phyloP scores from a whole-genome alignment of 2,888 invertebrate species.

The Hypercompe scribonia region DNA sequence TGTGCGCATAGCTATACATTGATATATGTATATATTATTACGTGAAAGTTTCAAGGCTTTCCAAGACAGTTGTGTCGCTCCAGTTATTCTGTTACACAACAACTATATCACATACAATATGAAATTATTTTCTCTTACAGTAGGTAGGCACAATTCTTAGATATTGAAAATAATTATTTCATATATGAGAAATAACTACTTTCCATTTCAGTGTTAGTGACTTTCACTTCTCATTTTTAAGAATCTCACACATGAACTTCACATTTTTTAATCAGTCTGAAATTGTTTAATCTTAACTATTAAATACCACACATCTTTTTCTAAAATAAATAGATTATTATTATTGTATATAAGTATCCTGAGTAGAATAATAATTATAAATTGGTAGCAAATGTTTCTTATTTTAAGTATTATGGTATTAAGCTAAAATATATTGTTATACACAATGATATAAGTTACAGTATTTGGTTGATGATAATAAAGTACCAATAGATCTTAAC shows the following conservation, averaged over 20 bases:
- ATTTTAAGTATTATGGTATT: too few relatives aligned
- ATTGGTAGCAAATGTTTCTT: too few relatives aligned
- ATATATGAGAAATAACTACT: background rate
- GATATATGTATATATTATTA: too few relatives aligned
- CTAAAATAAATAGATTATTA: too few relatives aligned
- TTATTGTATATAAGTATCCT: too few relatives aligned
- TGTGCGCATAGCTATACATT: background rate
- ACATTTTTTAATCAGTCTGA: background rate
- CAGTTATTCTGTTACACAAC: conserved; percentile 17
- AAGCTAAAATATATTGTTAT: background rate
- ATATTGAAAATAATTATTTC: background rate
- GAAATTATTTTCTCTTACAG: background rate
- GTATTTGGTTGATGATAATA: background rate
- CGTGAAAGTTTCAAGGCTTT: conserved; percentile 19
- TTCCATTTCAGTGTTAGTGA: background rate
- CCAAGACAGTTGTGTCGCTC: conserved; percentile 11
- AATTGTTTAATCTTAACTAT: background rate
- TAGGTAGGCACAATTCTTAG: background rate
- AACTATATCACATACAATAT: background rate
- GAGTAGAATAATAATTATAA: too few relatives aligned
- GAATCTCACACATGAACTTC: background rate
- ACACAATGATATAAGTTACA: background rate
- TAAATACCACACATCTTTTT: background rate
- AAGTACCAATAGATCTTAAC: background rate
- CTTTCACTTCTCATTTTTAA: background rate